Percentiles rank a stretch among this genome's conserved stretches.
These are phyloP conservation scores for Brachynemurus nebulosus DNA, from an alignment of 2,888 invertebrate species.

Conservation along the genomic window DNA sequence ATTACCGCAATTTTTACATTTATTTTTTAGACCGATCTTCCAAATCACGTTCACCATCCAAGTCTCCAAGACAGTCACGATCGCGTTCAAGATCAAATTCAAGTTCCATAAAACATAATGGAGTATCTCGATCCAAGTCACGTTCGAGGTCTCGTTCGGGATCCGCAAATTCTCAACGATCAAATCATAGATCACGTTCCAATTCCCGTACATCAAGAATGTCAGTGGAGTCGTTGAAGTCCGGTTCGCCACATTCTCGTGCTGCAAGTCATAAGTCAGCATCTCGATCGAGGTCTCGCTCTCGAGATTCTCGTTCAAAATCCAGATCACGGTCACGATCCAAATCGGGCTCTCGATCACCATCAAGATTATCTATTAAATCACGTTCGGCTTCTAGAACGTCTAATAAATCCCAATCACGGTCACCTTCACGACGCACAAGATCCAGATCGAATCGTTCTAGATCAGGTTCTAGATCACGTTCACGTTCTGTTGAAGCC, in stretches of 20 bases:
- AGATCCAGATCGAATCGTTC: slow-evolving; percentile 17
- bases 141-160: slow-evolving; percentile 16
- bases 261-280: neutral
- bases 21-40: too few relatives aligned
- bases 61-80: too few relatives aligned
- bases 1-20: too few relatives aligned
- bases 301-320: slow-evolving; percentile 23
- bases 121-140: slow-evolving; percentile 16
- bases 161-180: slow-evolving; percentile 14
- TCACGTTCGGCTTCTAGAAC: slow-evolving; percentile 19
- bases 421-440: slow-evolving; percentile 15
- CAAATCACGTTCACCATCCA: too few relatives aligned
- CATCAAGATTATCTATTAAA: slow-evolving; percentile 22
- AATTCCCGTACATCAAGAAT: slow-evolving; percentile 7
- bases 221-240: slow-evolving; percentile 10
- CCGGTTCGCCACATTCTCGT: neutral
- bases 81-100: too few relatives aligned
- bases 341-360: slow-evolving; percentile 19
- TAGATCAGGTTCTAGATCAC: slow-evolving; percentile 18
- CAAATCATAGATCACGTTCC: slow-evolving; percentile 14
- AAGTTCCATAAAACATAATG: neutral
- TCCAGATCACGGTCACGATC: slow-evolving; percentile 17
- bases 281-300: slow-evolving; percentile 19
- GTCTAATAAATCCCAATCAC: slow-evolving; percentile 20
- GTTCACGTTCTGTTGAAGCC: slow-evolving; percentile 12